Percentiles rank a stretch among this genome's conserved stretches.
Conservation (phyloP, 92 coral and sea anemone species). For the Bergia puertoricense region DNA sequence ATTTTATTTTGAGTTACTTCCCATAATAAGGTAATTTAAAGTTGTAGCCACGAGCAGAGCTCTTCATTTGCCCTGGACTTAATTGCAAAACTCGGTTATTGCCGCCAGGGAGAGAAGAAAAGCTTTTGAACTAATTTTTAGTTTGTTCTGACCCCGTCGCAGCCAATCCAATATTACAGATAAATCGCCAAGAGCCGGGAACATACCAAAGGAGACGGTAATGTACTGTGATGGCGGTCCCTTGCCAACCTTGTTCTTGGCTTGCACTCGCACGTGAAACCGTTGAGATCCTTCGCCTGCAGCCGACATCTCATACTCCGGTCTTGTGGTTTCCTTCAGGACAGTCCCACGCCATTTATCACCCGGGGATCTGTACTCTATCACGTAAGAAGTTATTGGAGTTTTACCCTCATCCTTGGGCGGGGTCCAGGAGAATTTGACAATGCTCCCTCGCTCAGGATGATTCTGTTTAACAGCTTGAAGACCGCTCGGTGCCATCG, state of each 20-base stretch:
- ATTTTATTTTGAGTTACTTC: too few species aligned
- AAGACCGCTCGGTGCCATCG: conserved; percentile 38
- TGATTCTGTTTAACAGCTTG: conserved; percentile 7
- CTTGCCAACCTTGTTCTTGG: conserved; percentile 33
- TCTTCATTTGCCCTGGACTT: too few species aligned
- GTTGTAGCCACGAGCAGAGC: too few species aligned
- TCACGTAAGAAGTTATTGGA: conserved; percentile 25
- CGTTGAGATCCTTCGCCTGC: conserved; percentile 18
- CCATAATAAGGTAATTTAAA: too few species aligned
- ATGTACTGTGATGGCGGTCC: conserved; percentile 42
- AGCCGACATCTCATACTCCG: conserved; percentile 31
- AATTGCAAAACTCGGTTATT: too few species aligned
- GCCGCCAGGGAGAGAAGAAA: too few species aligned
- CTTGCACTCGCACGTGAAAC: conserved; percentile 33
- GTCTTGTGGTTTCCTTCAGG: conserved; percentile 17
- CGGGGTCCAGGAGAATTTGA: conserved; percentile 38
- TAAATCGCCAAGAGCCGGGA: background rate
- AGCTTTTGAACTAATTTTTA: too few species aligned
- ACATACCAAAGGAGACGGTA: conserved; percentile 33
- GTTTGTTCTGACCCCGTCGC: background rate
- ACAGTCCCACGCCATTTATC: conserved; percentile 33
- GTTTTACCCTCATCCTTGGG: conserved; percentile 32
- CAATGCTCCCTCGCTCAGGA: conserved; percentile 19
- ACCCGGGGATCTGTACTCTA: conserved; percentile 31
- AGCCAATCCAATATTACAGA: background rate